These are phyloP conservation scores for Kryptolebias ocellatus DNA, from an alignment of 2,797 vertebrate species.

Conservation along the genomic window DNA sequence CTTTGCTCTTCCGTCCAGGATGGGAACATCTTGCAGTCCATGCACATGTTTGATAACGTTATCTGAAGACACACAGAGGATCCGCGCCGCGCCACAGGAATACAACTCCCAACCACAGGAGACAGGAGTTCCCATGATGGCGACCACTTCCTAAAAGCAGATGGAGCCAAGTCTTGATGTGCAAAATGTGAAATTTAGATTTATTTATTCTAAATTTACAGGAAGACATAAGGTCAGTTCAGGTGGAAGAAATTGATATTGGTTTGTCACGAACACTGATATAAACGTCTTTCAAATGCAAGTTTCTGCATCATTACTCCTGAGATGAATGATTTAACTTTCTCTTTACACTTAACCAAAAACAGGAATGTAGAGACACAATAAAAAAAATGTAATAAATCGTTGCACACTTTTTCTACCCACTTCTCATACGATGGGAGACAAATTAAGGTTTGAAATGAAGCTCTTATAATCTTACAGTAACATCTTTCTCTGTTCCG, in stretches of 20 bases:
- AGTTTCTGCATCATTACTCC: background rate
- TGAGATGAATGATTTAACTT: background rate
- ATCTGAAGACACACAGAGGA: slow-evolving; percentile 81
- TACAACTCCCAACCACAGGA: background rate
- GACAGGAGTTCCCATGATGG: background rate
- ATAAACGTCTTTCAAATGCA: background rate
- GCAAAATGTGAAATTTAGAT: background rate
- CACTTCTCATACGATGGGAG: background rate
- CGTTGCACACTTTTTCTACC: slow-evolving; percentile 1
- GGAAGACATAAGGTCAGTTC: background rate
- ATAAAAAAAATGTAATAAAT: slow-evolving; percentile 8
- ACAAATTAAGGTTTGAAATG: slow-evolving; percentile 13
- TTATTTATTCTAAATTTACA: slow-evolving; percentile 4
- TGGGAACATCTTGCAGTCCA: slow-evolving; percentile 97
- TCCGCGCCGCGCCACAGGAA: slow-evolving; percentile 11
- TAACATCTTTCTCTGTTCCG: slow-evolving; percentile 3
- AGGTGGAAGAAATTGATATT: slow-evolving; percentile 6
- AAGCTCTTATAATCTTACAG: slow-evolving; percentile 52
- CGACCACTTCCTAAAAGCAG: slow-evolving; percentile 14
- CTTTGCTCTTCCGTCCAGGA: slow-evolving; percentile 79
- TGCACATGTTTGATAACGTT: slow-evolving; percentile 95
- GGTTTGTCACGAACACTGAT: too few relatives aligned
- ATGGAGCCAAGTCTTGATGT: background rate
- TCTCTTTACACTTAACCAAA: slow-evolving; percentile 2
- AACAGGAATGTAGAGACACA: slow-evolving; percentile 8